phyloP scores from a whole-genome alignment of 2,888 invertebrate genomes.

The Tanypteryx hageni region DNA sequence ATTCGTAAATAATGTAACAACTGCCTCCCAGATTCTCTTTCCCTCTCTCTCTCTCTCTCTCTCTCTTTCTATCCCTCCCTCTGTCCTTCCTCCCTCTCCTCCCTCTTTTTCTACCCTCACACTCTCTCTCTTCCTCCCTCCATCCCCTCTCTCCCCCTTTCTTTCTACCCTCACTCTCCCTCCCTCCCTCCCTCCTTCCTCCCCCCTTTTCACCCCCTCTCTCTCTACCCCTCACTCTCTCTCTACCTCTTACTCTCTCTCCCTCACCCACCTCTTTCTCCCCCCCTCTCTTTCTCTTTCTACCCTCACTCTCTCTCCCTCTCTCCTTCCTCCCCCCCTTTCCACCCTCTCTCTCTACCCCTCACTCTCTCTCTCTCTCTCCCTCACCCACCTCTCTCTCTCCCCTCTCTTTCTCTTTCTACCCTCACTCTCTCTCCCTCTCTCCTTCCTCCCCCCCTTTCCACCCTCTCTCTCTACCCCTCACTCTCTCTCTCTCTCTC shows the following conservation, averaged over 20 bases:
- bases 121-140: neutral
- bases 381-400: neutral
- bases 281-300: neutral
- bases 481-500: neutral
- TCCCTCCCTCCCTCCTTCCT: neutral
- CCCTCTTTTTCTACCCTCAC: neutral
- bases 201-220: neutral
- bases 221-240: neutral
- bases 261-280: neutral
- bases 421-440: neutral
- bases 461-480: neutral
- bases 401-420: neutral
- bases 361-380: neutral
- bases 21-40: neutral
- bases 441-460: neutral
- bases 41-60: neutral
- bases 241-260: neutral
- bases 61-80: neutral
- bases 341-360: neutral
- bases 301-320: neutral
- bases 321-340: neutral
- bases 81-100: neutral
- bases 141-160: neutral
- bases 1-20: conserved; percentile 9
- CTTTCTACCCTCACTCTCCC: neutral